Evolutionary conservation across 2,888 invertebrate species (phyloP).

Genomic region (Apomyelois bistriatella): DNA sequence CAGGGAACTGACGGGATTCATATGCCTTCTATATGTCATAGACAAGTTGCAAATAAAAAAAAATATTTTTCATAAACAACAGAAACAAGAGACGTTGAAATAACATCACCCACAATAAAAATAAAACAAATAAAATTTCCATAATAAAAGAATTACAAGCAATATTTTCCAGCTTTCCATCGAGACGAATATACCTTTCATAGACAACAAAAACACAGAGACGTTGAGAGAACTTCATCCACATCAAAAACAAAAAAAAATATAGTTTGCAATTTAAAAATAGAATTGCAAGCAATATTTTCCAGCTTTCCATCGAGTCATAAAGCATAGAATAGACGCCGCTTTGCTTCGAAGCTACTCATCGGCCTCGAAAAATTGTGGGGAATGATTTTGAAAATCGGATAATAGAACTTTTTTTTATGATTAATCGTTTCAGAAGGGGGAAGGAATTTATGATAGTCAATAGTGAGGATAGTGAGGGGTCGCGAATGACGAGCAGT

Average conservation of each 20-base stretch:
- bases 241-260: conserved; percentile 1
- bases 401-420: conserved; percentile 34
- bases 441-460: conserved; percentile 63
- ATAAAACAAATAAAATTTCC: conserved; percentile 16
- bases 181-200: background rate
- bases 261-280: conserved; percentile 20
- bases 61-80: background rate
- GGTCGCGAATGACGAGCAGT: conserved; percentile 50
- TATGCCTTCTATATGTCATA: too few species aligned
- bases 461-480: conserved; percentile 55
- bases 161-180: conserved; percentile 12
- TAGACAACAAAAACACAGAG: background rate
- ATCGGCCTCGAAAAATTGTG: conserved; percentile 5
- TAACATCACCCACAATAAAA: background rate
- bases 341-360: conserved; percentile 30
- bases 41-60: too few species aligned
- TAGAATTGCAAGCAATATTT: conserved; percentile 20
- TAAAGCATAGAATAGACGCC: conserved; percentile 15
- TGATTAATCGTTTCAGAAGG: conserved; percentile 66
- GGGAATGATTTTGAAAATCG: conserved; percentile 7
- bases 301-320: conserved; percentile 1
- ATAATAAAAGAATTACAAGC: conserved; percentile 18
- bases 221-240: background rate
- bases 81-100: background rate
- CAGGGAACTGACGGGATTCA: too few species aligned